Conservation (phyloP, 2,797 vertebrate species). For the Liasis olivaceus region DNA sequence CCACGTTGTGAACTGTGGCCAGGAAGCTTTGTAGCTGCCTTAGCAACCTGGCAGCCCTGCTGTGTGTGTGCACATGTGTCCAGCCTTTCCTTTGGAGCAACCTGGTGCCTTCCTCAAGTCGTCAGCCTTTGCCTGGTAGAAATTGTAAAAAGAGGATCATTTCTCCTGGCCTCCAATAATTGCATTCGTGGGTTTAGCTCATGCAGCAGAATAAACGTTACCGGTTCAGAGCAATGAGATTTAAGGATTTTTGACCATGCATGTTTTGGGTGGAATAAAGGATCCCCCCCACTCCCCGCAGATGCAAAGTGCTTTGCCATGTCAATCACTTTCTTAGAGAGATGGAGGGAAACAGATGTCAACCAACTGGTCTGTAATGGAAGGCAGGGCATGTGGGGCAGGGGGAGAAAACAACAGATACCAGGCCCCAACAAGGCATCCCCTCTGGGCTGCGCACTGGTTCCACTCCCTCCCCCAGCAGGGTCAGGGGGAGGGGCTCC, state of each 20-base stretch:
- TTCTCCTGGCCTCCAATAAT: constrained; percentile 55
- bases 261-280: constrained; percentile 61
- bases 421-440: constrained; percentile 52
- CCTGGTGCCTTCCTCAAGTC: background rate
- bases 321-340: constrained; percentile 60
- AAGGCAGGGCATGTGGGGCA: background rate
- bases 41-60: no score
- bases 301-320: constrained; percentile 58
- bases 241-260: constrained; percentile 49
- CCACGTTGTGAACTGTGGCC: no score
- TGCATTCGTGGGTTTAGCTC: constrained; percentile 56
- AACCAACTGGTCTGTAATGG: constrained; percentile 48
- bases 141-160: constrained; percentile 53
- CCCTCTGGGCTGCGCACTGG: constrained; percentile 21
- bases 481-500: background rate
- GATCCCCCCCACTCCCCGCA: constrained; percentile 25
- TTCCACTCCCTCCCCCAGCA: background rate
- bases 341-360: constrained; percentile 56
- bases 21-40: background rate
- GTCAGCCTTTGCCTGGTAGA: constrained; percentile 12
- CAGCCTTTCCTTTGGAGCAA: background rate
- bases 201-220: constrained; percentile 52
- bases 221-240: constrained; percentile 55
- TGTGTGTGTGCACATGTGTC: no score
- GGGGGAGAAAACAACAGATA: constrained; percentile 16